phyloP scores from a whole-genome alignment of 2,797 vertebrate genomes.

The Lepus oiostolus region DNA sequence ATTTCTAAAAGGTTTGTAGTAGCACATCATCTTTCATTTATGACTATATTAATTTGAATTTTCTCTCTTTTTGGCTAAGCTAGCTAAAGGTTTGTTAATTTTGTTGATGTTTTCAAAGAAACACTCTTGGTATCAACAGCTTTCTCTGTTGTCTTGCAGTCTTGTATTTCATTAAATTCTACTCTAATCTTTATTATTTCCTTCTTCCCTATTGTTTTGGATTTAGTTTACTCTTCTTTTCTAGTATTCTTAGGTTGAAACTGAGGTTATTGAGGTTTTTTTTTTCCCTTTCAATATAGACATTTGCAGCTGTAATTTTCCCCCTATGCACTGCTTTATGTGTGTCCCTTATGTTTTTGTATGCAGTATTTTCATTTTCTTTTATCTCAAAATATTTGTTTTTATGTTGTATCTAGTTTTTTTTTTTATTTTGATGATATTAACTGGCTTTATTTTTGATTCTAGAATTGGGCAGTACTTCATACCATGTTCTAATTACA shows the following conservation, averaged over 20 bases:
- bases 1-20: neutral
- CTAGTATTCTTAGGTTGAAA: neutral
- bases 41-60: neutral
- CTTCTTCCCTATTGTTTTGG: neutral
- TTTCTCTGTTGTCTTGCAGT: neutral
- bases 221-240: neutral
- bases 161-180: slow-evolving; percentile 14
- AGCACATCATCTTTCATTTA: neutral
- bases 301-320: slow-evolving; percentile 17
- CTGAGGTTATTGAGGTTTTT: neutral
- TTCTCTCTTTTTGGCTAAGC: neutral
- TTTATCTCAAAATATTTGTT: slow-evolving; percentile 29
- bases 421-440: neutral
- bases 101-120: slow-evolving; percentile 13
- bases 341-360: neutral
- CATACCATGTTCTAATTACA: too few relatives aligned
- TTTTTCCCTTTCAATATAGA: neutral
- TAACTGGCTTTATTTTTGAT: too few relatives aligned
- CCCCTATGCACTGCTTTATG: neutral
- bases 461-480: too few relatives aligned
- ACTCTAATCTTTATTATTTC: neutral
- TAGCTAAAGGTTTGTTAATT: neutral
- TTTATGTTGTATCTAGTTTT: neutral
- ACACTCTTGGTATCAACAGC: neutral
- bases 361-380: neutral